A percentile compares a stretch with the other conserved stretches of the same genome.
Evolutionary conservation across 2,113 vertebrate genomes (phyloP).

Genomic region (Polypterus senegalus): DNA sequence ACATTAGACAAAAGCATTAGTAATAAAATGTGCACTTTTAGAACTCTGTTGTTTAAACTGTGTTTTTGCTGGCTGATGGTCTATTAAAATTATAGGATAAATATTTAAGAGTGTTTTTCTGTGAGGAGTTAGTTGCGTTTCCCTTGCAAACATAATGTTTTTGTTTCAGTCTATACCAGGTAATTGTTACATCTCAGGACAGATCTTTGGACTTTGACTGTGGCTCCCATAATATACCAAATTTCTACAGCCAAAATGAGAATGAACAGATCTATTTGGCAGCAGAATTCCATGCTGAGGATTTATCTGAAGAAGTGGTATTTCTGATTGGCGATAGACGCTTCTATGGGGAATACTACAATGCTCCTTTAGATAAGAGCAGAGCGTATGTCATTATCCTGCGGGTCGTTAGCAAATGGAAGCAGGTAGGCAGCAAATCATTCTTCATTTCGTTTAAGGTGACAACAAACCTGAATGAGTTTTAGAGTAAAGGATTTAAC

Average conservation of each 20-base stretch:
- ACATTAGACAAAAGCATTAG: too few species aligned
- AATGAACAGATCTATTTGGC: constrained; percentile 49
- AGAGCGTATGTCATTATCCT: constrained; percentile 70
- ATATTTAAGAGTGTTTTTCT: too few species aligned
- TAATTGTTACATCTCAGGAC: constrained; percentile 66
- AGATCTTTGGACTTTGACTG: constrained; percentile 62
- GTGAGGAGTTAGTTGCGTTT: too few species aligned
- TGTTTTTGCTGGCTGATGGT: too few species aligned
- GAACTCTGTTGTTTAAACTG: too few species aligned
- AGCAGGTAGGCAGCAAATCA: constrained; percentile 46
- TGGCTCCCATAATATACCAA: constrained; percentile 38
- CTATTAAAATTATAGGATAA: too few species aligned
- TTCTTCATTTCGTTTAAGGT: too few species aligned
- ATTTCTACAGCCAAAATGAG: constrained; percentile 40
- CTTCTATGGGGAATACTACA: constrained; percentile 68
- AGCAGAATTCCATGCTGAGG: constrained; percentile 56
- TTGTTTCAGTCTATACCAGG: constrained; percentile 73
- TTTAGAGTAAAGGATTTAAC: too few species aligned
- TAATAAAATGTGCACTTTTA: too few species aligned
- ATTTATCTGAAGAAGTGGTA: constrained; percentile 46
- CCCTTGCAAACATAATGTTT: constrained; percentile 9
- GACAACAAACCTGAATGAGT: too few species aligned
- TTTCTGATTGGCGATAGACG: constrained; percentile 71
- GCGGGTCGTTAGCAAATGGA: constrained; percentile 72
- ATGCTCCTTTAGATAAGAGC: constrained; percentile 68